A percentile compares a stretch with the other conserved stretches of the same genome.
These are phyloP conservation scores for Suncus etruscus DNA, from an alignment of 2,113 vertebrate species.

Conservation along the genomic window DNA sequence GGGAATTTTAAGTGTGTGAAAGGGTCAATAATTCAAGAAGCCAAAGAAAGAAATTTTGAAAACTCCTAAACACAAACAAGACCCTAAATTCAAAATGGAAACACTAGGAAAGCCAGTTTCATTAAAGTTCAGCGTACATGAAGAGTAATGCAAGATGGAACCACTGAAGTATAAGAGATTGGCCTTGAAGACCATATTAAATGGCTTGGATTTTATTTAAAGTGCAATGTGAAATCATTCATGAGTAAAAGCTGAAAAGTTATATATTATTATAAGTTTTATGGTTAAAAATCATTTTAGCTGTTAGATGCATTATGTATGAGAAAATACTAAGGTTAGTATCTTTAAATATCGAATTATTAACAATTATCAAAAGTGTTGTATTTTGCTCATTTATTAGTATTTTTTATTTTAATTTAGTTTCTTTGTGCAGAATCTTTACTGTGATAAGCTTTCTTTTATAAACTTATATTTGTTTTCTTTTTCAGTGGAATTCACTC, in stretches of 20 bases:
- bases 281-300: not conserved
- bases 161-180: not conserved
- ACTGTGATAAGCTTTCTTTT: too few species aligned
- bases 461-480: too few species aligned
- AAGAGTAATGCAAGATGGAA: not conserved
- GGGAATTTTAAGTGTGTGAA: not conserved
- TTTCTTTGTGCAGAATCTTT: too few species aligned
- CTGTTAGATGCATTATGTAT: not conserved
- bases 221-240: not conserved
- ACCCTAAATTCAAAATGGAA: not conserved
- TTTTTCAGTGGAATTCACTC: too few species aligned
- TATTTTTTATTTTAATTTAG: too few species aligned
- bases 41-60: not conserved
- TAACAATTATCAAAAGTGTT: too few species aligned
- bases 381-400: too few species aligned
- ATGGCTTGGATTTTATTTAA: constrained; percentile 8
- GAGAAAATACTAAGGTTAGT: not conserved
- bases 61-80: not conserved
- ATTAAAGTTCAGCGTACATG: not conserved
- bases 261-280: not conserved
- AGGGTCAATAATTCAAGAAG: not conserved
- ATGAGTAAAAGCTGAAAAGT: not conserved
- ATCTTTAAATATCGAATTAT: too few species aligned
- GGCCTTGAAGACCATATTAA: not conserved
- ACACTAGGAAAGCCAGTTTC: constrained; percentile 3